Conservation (phyloP, 1,140 invertebrate species). For the Aradophagus sp. region DNA sequence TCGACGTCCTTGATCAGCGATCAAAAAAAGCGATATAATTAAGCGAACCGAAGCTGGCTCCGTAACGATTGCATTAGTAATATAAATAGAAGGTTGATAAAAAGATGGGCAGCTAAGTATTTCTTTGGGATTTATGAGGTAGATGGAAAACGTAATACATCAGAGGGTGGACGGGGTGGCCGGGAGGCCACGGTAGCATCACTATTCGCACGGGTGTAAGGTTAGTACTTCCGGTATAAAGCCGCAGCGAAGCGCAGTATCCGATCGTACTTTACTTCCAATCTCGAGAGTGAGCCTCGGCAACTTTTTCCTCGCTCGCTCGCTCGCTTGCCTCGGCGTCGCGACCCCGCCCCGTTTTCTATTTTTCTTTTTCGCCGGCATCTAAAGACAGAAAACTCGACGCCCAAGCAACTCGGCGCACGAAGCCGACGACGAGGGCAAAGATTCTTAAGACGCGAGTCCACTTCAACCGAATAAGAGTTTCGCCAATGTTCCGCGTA, state of each 20-base stretch:
- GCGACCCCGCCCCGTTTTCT: conserved; percentile 23
- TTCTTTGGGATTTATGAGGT: conserved; percentile 55
- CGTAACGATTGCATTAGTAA: conserved; percentile 45
- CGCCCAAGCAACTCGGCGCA: conserved; percentile 20
- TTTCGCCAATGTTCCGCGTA: conserved; percentile 27
- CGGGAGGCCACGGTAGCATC: conserved; percentile 40
- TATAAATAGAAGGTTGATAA: conserved; percentile 29
- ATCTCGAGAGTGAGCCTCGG: conserved; percentile 57
- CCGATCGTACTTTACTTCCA: conserved; percentile 60
- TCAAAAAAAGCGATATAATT: conserved; percentile 12
- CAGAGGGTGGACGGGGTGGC: conserved; percentile 4
- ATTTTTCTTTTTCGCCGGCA: conserved; percentile 32
- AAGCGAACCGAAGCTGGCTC: conserved; percentile 32
- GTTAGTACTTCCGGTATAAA: conserved; percentile 53
- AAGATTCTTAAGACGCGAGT: conserved; percentile 47
- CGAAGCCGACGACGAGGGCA: too few relatives aligned
- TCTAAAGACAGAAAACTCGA: conserved; percentile 47
- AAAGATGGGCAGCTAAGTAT: conserved; percentile 34
- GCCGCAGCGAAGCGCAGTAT: conserved; percentile 48
- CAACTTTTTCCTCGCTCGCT: conserved; percentile 41
- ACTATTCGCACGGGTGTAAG: conserved; percentile 52
- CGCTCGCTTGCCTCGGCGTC: conserved; percentile 23
- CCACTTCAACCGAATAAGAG: conserved; percentile 36
- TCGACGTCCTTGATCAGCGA: conserved; percentile 26
- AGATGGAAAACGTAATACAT: conserved; percentile 52